Evolutionary conservation across 1,140 invertebrate genomes (phyloP).

Genomic region (Pantala flavescens): DNA sequence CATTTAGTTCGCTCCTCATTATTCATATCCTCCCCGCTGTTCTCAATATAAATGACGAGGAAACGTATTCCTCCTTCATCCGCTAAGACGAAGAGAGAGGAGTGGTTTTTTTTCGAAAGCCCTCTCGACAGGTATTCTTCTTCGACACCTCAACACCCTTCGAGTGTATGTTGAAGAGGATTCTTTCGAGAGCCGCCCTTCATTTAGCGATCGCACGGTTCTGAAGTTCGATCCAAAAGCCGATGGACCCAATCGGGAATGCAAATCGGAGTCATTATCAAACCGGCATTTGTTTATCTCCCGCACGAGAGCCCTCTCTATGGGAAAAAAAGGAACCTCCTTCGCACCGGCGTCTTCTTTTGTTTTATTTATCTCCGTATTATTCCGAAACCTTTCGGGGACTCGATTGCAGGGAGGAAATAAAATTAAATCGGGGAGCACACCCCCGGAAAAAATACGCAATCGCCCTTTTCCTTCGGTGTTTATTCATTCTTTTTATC

Average conservation of each 20-base stretch:
- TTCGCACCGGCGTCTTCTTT: not conserved
- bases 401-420: not conserved
- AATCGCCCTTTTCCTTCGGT: not conserved
- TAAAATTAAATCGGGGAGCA: not conserved
- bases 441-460: not conserved
- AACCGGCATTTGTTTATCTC: not conserved
- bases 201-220: too few species aligned
- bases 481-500: conserved; percentile 10
- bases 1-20: too few species aligned
- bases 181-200: too few species aligned
- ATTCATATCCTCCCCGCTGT: too few species aligned
- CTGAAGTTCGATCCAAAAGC: too few species aligned
- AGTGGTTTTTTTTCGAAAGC: too few species aligned
- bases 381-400: not conserved
- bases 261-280: not conserved
- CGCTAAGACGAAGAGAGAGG: too few species aligned
- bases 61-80: too few species aligned
- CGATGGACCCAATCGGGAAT: not conserved
- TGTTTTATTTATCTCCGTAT: not conserved
- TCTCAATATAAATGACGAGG: too few species aligned
- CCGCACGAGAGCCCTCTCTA: not conserved
- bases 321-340: not conserved
- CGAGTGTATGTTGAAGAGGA: too few species aligned
- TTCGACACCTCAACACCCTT: too few species aligned
- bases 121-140: too few species aligned